phyloP scores from a whole-genome alignment of 2,888 invertebrate genomes.

The Ichneumoninae sp. region DNA sequence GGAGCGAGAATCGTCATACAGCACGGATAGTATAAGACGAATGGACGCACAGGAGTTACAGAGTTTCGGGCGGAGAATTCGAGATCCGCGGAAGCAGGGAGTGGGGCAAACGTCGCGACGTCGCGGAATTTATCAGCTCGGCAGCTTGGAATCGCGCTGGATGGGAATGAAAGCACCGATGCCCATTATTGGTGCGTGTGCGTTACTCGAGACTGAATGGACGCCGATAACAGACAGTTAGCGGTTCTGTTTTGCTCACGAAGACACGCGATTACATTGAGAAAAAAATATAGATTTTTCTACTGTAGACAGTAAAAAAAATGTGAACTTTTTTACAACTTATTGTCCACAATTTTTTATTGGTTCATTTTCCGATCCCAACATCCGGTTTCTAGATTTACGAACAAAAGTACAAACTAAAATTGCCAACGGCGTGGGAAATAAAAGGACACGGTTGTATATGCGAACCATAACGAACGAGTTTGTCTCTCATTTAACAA shows the following conservation, averaged over 20 bases:
- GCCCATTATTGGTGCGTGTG: constrained; percentile 37
- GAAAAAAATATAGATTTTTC: too few species aligned
- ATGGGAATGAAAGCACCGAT: constrained; percentile 39
- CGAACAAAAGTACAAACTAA: too few species aligned
- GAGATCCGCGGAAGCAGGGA: constrained; percentile 23
- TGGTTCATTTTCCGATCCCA: too few species aligned
- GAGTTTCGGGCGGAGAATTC: constrained; percentile 39
- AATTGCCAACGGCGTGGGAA: too few species aligned
- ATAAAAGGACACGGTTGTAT: too few species aligned
- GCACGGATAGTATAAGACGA: constrained; percentile 29
- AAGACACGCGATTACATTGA: not conserved
- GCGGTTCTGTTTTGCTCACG: constrained; percentile 19
- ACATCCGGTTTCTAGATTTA: too few species aligned
- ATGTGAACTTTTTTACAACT: too few species aligned
- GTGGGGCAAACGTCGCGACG: constrained; percentile 21
- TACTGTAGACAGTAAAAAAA: too few species aligned
- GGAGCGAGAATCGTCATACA: constrained; percentile 43
- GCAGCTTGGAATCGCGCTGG: not conserved
- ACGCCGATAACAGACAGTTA: constrained; percentile 47
- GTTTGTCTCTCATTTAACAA: too few species aligned
- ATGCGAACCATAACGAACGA: too few species aligned
- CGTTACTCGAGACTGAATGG: constrained; percentile 39
- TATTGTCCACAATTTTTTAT: too few species aligned
- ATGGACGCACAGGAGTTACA: constrained; percentile 35
- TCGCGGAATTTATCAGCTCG: constrained; percentile 23